These are phyloP conservation scores for Euura saliciscinereae DNA, from an alignment of 1,140 invertebrate genomes.

Conservation along the genomic window DNA sequence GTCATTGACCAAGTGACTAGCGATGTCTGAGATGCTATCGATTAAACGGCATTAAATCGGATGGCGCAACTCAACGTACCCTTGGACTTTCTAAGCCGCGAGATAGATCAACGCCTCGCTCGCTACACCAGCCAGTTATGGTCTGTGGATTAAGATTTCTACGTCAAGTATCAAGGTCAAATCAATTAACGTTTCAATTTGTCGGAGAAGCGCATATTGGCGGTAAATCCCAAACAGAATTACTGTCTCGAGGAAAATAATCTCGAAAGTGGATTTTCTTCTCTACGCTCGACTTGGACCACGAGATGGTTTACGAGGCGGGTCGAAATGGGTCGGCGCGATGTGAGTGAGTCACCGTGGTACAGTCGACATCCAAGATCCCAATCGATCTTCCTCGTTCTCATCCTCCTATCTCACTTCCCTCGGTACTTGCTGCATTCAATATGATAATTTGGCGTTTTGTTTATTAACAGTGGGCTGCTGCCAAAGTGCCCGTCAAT, in stretches of 20 bases:
- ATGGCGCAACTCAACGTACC: slow-evolving; percentile 4
- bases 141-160: neutral
- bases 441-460: slow-evolving; percentile 4
- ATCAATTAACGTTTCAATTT: slow-evolving; percentile 5
- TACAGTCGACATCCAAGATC: neutral
- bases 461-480: slow-evolving; percentile 7
- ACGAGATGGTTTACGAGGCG: neutral
- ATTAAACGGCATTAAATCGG: slow-evolving; percentile 1
- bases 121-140: neutral
- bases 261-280: slow-evolving; percentile 2
- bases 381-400: neutral
- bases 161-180: slow-evolving; percentile 4
- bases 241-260: neutral
- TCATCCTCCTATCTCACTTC: neutral
- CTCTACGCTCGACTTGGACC: neutral
- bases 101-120: slow-evolving; percentile 3
- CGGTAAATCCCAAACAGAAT: neutral
- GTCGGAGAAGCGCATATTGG: neutral
- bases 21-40: slow-evolving; percentile 1
- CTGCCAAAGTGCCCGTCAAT: slow-evolving; percentile 1
- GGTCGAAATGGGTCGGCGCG: neutral
- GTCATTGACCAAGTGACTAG: slow-evolving; percentile 6
- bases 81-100: slow-evolving; percentile 1
- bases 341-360: neutral
- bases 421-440: neutral